These are phyloP conservation scores for Oligia strigilis DNA, from an alignment of 2,888 invertebrate genomes.

Conservation along the genomic window DNA sequence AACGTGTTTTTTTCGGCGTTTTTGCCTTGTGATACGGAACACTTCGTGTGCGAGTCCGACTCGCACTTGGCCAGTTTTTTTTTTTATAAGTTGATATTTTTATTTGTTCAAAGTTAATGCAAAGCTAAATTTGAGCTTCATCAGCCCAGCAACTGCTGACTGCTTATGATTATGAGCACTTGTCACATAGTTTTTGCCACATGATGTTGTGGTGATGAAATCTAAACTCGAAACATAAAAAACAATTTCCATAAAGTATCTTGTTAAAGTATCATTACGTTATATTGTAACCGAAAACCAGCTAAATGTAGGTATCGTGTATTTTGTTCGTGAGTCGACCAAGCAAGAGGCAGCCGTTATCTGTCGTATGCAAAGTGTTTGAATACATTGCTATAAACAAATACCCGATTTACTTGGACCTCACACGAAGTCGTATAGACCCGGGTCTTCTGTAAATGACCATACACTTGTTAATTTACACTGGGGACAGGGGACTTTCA, in stretches of 20 bases:
- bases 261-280: constrained; percentile 16
- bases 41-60: no score
- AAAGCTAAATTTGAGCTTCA: background rate
- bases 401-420: constrained; percentile 58
- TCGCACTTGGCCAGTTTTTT: no score
- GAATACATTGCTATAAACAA: constrained; percentile 62
- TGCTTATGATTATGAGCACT: background rate
- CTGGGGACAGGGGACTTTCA: background rate
- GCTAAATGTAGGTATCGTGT: constrained; percentile 13
- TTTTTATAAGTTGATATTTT: no score
- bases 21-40: no score
- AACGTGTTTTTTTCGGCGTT: no score
- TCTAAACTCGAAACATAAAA: background rate
- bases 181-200: background rate
- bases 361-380: constrained; percentile 62
- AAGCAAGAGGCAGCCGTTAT: constrained; percentile 46
- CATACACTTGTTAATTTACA: constrained; percentile 3
- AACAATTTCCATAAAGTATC: background rate
- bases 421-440: constrained; percentile 54
- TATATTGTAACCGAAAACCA: constrained; percentile 41
- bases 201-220: background rate
- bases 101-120: no score
- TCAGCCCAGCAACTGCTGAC: background rate
- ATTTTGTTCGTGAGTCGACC: constrained; percentile 24
- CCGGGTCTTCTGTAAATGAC: constrained; percentile 1